Percentiles rank a stretch among this genome's conserved stretches.
These are phyloP conservation scores for Xestia xanthographa DNA, from an alignment of 2,888 invertebrate genomes.

Conservation along the genomic window DNA sequence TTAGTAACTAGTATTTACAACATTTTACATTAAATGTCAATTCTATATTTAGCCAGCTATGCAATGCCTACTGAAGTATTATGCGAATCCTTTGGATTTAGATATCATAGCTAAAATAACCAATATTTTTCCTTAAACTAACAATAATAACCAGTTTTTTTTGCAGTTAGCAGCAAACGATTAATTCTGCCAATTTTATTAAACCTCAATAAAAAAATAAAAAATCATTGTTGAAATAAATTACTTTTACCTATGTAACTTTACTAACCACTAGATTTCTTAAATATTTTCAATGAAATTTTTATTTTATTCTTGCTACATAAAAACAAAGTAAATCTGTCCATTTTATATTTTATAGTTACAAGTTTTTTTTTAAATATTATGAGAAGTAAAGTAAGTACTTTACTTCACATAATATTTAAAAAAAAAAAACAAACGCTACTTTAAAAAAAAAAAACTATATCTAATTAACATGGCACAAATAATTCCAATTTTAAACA, in stretches of 20 bases:
- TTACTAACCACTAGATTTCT: not conserved
- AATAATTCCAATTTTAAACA: not conserved
- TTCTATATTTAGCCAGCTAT: conserved; percentile 4
- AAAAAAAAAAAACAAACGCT: too few relatives aligned
- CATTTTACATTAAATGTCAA: conserved; percentile 12
- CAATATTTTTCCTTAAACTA: not conserved
- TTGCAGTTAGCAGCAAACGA: not conserved
- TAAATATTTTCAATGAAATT: not conserved
- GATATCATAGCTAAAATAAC: not conserved
- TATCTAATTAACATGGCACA: not conserved
- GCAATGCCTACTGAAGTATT: not conserved
- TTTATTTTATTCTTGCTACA: not conserved
- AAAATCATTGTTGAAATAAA: not conserved
- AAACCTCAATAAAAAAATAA: not conserved
- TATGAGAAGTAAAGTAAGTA: not conserved
- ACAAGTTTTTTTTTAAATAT: too few relatives aligned
- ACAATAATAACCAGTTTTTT: not conserved
- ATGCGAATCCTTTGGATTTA: conserved; percentile 3
- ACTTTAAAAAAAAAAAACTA: not conserved
- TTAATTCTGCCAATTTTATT: too few relatives aligned
- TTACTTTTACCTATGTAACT: not conserved
- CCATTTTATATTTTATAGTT: too few relatives aligned
- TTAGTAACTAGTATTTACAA: not conserved
- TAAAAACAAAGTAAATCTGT: not conserved
- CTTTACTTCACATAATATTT: too few relatives aligned